Base-by-base conservation (phyloP, 2,113 vertebrate species). In the Peromyscus maniculatus region DNA sequence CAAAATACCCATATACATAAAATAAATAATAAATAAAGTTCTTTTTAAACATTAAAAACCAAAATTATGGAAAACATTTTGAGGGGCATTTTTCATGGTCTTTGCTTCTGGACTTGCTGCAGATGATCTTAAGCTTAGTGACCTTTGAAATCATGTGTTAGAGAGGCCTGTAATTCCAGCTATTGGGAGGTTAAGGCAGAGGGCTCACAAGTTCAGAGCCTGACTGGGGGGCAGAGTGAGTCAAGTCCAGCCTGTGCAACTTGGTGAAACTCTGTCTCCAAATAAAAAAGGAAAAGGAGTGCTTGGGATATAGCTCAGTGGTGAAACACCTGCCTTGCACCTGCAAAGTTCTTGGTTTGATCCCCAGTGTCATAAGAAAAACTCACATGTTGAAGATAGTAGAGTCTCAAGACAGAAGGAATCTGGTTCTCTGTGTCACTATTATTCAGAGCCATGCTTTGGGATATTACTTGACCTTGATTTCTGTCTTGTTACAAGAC, bases 91-190 rank as follows among this genome's bases (percentile, higher is more conserved):
- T 39, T 91, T 92, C 26, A 59, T 59, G 2, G 67, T 95, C 62
- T 96, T 95, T 93, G 64, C 74, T 95, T 92, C 96, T 46, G 82
- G 59, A 82, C 39, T 88, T 92, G 36, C 90, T 86, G 33, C 33
- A 83, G 49, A 79, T 64, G 36, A 90, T 22, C 67, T 90, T 96
- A 77, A 83, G 67, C 36, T 62, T 79, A 75, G 67, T 49, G 80
- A 93, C n/a, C 57, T 64, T 57, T 59, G 95, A 91, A 74, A n/a
- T 31, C 43, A 33, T 46, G 7, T 39, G 28, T 86, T 31, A 43
- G 26, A 8, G 13, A 64, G 82, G 15, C 39, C 15, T 46, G 9
- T 66, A 67, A 19, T 33, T 49, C 13, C 16, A 67, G 26, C 26
- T 46, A 21, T 5, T 46, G 15, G 39, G n/a, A 67, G 39, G 39